These are phyloP conservation scores for Buathra laborator DNA, from an alignment of 2,888 invertebrate genomes.

Conservation along the genomic window DNA sequence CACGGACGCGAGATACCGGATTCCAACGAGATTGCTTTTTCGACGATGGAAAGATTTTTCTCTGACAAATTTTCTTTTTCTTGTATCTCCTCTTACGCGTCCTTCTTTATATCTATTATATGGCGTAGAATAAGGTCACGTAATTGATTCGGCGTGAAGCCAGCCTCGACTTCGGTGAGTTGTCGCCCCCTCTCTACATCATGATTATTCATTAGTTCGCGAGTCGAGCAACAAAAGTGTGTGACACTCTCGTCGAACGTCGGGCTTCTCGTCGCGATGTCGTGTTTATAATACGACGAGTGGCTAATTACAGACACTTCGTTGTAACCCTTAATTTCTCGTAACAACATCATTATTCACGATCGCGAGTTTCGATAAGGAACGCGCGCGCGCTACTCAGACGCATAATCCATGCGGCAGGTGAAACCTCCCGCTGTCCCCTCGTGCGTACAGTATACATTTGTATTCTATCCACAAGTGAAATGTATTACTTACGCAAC, in stretches of 20 bases:
- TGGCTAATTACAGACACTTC: constrained; percentile 61
- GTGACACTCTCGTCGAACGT: constrained; percentile 38
- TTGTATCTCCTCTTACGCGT: constrained; percentile 36
- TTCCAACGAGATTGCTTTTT: constrained; percentile 54
- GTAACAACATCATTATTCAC: constrained; percentile 69
- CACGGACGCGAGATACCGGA: background rate
- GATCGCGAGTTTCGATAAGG: constrained; percentile 65
- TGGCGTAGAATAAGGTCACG: constrained; percentile 33
- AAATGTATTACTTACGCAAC: constrained; percentile 26
- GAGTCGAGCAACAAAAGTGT: constrained; percentile 28
- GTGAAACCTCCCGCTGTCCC: constrained; percentile 28
- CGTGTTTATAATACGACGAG: constrained; percentile 53
- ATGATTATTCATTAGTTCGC: constrained; percentile 62
- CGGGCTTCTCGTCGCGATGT: constrained; percentile 12
- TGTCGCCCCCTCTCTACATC: constrained; percentile 29
- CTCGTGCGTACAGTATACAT: constrained; percentile 3
- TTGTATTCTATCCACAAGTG: constrained; percentile 25
- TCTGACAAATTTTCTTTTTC: constrained; percentile 14
- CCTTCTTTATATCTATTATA: constrained; percentile 16
- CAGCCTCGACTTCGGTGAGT: constrained; percentile 50
- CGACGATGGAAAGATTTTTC: constrained; percentile 57
- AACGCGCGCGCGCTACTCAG: constrained; percentile 38
- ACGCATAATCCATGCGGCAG: constrained; percentile 55
- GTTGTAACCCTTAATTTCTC: constrained; percentile 63
- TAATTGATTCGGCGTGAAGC: constrained; percentile 63